Base-by-base conservation (phyloP, 1,140 invertebrate genomes). In the Drosophila bifasciata region DNA sequence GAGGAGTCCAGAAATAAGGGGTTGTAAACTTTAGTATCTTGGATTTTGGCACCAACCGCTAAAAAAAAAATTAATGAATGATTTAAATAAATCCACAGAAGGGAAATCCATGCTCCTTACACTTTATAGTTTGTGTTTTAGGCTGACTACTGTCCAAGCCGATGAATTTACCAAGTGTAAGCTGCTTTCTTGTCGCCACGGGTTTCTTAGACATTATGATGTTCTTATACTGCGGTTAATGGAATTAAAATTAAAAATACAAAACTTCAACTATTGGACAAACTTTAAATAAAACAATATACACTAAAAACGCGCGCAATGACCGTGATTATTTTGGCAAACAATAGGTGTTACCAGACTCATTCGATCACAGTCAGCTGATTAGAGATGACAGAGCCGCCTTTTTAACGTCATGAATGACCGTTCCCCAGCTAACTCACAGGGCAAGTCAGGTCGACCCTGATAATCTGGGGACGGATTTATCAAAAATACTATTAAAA, bases 1-100 rank as follows among this genome's bases (percentile, higher is more conserved):
- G 81, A 90, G 13, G 89, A 86, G 57, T 90, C 89, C n/a, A 90
- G 59, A 71, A 89, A 90, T 17, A 90, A 89, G 21, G 89, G 89
- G 66, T 90, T 90, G 15, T 73, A 83, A 7, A 79, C 64, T 55
- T 51, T 53, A 17, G 13, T 45, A 28, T 43, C 58, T 13, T 58
- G 15, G 23, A 15, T 70, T 9, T 21, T 77, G 6, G 40, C 76
- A 41, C 9, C 53, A 21, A 23, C 28, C 5, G 8, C 44, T 73
- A 6, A 32, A 64, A 64, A 23, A 17, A 28, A 5, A n/a, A n/a
- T n/a, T n/a, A n/a, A 13, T 1, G 32, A 11, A 8, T 53, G 40
- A 44, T 0, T 5, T n/a, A 0, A 25, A 21, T 17, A 7, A 2
- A 5, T 46, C 6, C 55, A 32, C 23, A 28, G n/a, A 45, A 2